Base-by-base conservation (phyloP, 2,888 invertebrate genomes). In the Latrodectus elegans region DNA sequence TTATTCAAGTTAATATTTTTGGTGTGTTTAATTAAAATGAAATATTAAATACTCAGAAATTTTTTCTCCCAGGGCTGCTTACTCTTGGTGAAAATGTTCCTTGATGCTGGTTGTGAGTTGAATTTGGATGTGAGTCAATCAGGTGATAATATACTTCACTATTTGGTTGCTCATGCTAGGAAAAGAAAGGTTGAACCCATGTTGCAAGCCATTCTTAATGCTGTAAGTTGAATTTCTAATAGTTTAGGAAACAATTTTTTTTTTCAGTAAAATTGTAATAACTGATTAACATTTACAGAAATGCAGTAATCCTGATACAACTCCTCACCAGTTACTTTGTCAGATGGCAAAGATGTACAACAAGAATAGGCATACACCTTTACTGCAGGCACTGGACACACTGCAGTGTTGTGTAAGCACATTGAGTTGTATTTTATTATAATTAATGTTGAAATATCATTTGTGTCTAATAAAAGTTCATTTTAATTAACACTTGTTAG, bases 71-170 rank as follows among this genome's bases (percentile, higher is more conserved):
- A 90, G 90, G 90, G 90, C 55, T 92, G 92, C 89, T 90, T 91
- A 49, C 90, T 91, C 52, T 89, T 92, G 81, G 92, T 92, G 60
- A 90, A 91, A 89, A 90, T 91, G 84, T 90, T 93, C 78, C 90
- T 92, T 51, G 91, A 91, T 82, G 91, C 90, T 65, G 92, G 92
- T 22, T 92, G 91, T 17, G 90, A 90, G 64, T 91, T 92, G 49
- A 91, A 92, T 38, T 90, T 91, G 8, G 91, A 91, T 88, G 91
- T 91, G 52, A 91, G 92, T 85, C 90, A 91, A 26, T 89, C 90
- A 53, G 92, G 92, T 49, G 91, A 92, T 88, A 92, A 92, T 76
- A 90, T 92, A 17, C 90, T 93, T 8, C 93, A 93, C 89, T 90
- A 91, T 60, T 90, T 92, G 90, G 92, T 92, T 15, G 90, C 91